Evolutionary conservation across 2,888 invertebrate genomes (phyloP).

Genomic region (Acronicta aceris): DNA sequence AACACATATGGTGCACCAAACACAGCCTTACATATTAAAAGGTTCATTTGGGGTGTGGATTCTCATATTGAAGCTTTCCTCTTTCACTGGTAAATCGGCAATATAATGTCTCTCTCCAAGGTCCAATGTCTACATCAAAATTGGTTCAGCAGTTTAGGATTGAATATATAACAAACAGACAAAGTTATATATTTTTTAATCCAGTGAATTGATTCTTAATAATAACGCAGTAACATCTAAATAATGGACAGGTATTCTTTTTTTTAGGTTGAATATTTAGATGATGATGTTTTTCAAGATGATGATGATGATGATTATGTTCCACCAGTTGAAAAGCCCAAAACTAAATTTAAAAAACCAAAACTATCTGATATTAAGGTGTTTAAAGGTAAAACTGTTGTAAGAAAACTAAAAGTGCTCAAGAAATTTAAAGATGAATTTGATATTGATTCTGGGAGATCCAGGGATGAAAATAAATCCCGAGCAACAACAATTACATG

Average conservation of each 20-base stretch:
- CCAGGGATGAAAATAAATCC: slow-evolving; percentile 64
- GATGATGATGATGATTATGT: slow-evolving; percentile 83
- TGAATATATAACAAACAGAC: no score
- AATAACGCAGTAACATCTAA: no score
- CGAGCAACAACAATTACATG: slow-evolving; percentile 84
- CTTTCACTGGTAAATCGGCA: no score
- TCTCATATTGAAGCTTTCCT: no score
- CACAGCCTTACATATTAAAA: no score
- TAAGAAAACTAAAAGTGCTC: slow-evolving; percentile 79
- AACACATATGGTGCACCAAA: no score
- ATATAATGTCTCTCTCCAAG: no score
- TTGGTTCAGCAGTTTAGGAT: no score
- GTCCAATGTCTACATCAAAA: no score
- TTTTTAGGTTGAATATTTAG: slow-evolving; percentile 76
- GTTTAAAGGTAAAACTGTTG: slow-evolving; percentile 78
- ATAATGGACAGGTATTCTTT: not conserved
- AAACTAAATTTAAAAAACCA: slow-evolving; percentile 80
- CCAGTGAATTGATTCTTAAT: no score
- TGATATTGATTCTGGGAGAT: slow-evolving; percentile 45
- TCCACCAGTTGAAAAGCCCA: slow-evolving; percentile 75
- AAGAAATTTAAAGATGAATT: slow-evolving; percentile 73
- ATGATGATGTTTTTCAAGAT: slow-evolving; percentile 82
- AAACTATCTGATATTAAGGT: slow-evolving; percentile 81
- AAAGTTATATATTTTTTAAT: no score
- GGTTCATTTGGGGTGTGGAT: no score